Conservation (phyloP, 2,113 vertebrate genomes). For the Psilopsiagon aymara region DNA sequence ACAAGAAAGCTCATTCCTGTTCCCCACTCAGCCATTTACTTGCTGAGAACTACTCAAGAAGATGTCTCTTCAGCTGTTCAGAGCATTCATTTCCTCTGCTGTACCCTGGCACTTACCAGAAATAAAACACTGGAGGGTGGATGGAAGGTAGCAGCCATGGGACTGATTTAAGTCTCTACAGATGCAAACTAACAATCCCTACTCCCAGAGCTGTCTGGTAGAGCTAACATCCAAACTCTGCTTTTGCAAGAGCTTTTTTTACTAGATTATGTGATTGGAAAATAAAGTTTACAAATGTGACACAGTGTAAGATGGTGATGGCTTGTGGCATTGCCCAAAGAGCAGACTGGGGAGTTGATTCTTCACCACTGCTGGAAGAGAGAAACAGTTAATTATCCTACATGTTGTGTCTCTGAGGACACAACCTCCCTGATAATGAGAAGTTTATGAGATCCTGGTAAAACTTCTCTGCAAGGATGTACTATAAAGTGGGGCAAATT, state of each 20-base stretch:
- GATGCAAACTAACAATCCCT: not conserved
- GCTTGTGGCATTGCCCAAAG: not conserved
- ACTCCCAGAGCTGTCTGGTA: slow-evolving; percentile 17
- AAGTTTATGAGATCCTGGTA: not conserved
- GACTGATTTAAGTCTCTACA: not conserved
- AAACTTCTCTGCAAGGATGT: not conserved
- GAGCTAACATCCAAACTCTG: not conserved
- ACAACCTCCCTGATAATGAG: not conserved
- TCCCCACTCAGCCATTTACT: not conserved
- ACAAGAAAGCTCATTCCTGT: not conserved
- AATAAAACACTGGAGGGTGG: not conserved
- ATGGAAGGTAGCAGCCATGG: slow-evolving; percentile 11
- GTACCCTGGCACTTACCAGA: not conserved
- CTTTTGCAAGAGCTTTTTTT: not conserved
- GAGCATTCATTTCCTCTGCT: not conserved
- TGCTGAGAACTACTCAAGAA: not conserved
- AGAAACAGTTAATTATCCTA: not conserved
- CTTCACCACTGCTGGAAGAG: not conserved
- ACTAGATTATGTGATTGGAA: not conserved
- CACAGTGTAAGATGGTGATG: not conserved
- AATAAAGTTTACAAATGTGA: slow-evolving; percentile 2
- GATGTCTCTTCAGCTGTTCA: not conserved
- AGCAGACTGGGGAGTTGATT: not conserved
- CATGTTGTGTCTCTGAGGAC: not conserved
- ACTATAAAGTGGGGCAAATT: not conserved